Conservation (phyloP, 2,113 vertebrate species). For the Tetrax tetrax region DNA sequence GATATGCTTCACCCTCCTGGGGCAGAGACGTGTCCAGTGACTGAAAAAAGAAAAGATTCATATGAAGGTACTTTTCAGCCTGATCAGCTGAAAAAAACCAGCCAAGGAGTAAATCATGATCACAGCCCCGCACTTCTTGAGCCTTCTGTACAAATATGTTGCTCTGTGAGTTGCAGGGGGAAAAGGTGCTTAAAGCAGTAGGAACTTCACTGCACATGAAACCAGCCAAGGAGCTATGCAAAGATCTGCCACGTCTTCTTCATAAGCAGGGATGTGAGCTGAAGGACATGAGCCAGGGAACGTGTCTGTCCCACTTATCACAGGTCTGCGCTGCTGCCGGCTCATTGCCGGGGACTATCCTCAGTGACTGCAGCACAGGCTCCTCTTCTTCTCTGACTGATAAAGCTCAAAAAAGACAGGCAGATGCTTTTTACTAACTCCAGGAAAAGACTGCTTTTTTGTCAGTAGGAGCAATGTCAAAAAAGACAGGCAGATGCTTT, state of each 20-base stretch:
- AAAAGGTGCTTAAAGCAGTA: not conserved
- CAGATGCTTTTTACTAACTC: not conserved
- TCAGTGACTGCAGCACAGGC: not conserved
- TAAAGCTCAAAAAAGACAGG: not conserved
- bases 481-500: not conserved
- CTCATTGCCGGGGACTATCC: too few relatives aligned
- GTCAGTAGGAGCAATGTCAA: not conserved
- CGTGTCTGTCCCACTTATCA: not conserved
- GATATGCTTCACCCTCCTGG: not conserved
- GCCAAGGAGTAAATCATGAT: not conserved
- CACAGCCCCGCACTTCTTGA: accelerated
- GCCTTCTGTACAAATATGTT: not conserved
- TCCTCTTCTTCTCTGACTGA: not conserved
- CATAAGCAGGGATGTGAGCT: not conserved
- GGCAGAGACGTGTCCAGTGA: not conserved
- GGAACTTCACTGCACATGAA: not conserved
- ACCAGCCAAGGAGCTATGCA: not conserved
- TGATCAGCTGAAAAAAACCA: not conserved
- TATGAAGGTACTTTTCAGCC: not conserved
- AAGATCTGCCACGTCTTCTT: not conserved
- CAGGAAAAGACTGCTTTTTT: not conserved
- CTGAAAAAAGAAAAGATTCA: not conserved
- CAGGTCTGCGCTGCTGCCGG: not conserved
- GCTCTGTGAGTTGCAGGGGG: not conserved
- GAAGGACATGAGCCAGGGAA: not conserved